These are phyloP conservation scores for Podilymbus podiceps DNA, from an alignment of 2,113 vertebrate species.

Conservation along the genomic window DNA sequence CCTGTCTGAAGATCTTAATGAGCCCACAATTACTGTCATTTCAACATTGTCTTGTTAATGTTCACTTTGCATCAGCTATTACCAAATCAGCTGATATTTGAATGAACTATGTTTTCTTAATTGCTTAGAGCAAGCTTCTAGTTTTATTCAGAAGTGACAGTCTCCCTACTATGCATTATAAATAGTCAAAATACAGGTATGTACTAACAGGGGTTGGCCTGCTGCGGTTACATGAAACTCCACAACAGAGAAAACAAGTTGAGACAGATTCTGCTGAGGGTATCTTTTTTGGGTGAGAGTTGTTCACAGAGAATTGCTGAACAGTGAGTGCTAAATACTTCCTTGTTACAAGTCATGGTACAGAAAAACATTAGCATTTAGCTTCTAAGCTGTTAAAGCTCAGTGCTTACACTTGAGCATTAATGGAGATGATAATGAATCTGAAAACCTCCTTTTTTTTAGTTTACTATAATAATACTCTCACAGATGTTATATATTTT, in stretches of 20 bases:
- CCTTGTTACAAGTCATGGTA: background rate
- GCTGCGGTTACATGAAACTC: background rate
- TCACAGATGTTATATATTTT: background rate
- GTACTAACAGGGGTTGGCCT: background rate
- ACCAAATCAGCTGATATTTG: conserved; percentile 15
- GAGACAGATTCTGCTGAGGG: conserved; percentile 11
- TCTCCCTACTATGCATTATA: background rate
- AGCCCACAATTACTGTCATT: background rate
- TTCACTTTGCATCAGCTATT: background rate
- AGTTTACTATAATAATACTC: background rate
- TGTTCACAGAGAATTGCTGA: background rate
- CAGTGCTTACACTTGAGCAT: background rate
- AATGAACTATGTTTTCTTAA: conserved; percentile 1
- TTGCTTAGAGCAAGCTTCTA: background rate
- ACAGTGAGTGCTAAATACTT: background rate
- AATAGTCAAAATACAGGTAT: background rate
- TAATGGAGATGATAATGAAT: background rate
- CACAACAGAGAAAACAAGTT: background rate
- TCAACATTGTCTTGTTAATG: background rate
- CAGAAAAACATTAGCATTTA: background rate
- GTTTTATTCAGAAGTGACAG: conserved; percentile 21
- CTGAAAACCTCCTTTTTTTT: background rate
- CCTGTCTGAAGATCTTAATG: background rate
- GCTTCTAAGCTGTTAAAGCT: background rate
- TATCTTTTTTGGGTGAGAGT: background rate